These are phyloP conservation scores for Volucella bombylans DNA, from an alignment of 2,888 invertebrate genomes.

Conservation along the genomic window DNA sequence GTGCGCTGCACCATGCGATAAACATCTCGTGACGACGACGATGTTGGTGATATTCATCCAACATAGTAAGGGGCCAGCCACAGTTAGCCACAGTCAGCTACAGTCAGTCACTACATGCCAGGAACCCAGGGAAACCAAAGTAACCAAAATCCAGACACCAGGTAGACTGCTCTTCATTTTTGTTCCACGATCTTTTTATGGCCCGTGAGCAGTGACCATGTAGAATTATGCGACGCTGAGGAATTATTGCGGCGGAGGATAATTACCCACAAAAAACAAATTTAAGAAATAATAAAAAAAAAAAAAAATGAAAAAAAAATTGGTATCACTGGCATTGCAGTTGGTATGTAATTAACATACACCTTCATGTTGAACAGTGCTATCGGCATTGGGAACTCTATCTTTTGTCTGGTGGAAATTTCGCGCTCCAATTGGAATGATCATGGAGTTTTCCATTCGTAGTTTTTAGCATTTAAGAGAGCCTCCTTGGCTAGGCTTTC, in stretches of 20 bases:
- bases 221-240: conserved; percentile 58
- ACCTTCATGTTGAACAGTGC: conserved; percentile 68
- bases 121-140: conserved; percentile 32
- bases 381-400: conserved; percentile 44
- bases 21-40: conserved; percentile 71
- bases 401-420: conserved; percentile 58
- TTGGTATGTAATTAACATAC: conserved; percentile 72
- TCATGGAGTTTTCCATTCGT: conserved; percentile 20
- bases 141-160: conserved; percentile 71
- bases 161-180: conserved; percentile 66
- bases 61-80: conserved; percentile 33
- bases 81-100: no score
- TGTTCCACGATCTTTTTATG: conserved; percentile 50
- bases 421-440: conserved; percentile 67
- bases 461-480: not conserved
- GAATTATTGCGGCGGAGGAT: conserved; percentile 67
- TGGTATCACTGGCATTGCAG: conserved; percentile 58
- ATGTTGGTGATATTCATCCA: conserved; percentile 68
- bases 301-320: conserved; percentile 37
- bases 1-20: conserved; percentile 71
- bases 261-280: conserved; percentile 48
- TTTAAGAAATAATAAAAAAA: no score
- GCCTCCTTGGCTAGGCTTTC: not conserved
- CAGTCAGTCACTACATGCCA: conserved; percentile 17
- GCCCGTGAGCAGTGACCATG: conserved; percentile 69